Conservation (phyloP, 1,140 invertebrate species). For the Atta cephalotes region DNA sequence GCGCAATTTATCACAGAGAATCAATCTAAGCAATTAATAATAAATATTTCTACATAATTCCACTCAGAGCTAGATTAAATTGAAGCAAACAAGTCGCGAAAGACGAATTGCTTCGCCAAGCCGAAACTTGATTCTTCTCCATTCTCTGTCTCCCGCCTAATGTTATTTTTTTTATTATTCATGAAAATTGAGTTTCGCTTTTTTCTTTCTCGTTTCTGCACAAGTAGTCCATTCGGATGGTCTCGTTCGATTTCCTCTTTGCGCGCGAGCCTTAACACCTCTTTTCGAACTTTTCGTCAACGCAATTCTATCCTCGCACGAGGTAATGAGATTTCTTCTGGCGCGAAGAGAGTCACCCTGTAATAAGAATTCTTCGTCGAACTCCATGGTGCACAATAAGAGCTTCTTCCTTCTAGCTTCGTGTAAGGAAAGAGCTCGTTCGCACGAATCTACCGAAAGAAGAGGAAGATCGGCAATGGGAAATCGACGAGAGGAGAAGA, state of each 20-base stretch:
- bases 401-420: slow-evolving; percentile 47
- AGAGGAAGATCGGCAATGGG: slow-evolving; percentile 26
- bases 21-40: slow-evolving; percentile 48
- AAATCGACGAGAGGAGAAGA: background rate
- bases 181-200: slow-evolving; percentile 75
- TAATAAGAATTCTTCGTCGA: slow-evolving; percentile 79
- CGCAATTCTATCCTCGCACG: slow-evolving; percentile 74
- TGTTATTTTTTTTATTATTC: slow-evolving; percentile 70
- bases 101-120: slow-evolving; percentile 44
- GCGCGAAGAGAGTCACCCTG: slow-evolving; percentile 68
- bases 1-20: slow-evolving; percentile 8
- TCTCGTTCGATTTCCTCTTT: slow-evolving; percentile 73
- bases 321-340: slow-evolving; percentile 78
- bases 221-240: slow-evolving; percentile 64
- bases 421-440: slow-evolving; percentile 19
- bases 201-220: slow-evolving; percentile 31
- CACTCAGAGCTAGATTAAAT: slow-evolving; percentile 34
- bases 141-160: slow-evolving; percentile 54
- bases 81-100: slow-evolving; percentile 48
- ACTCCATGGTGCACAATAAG: slow-evolving; percentile 74
- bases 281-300: slow-evolving; percentile 76
- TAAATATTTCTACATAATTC: slow-evolving; percentile 12
- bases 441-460: slow-evolving; percentile 3
- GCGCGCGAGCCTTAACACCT: slow-evolving; percentile 72
- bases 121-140: slow-evolving; percentile 67